Evolutionary conservation across 2,797 vertebrate genomes (phyloP), one percentile per base, ranked within the genome.

Genomic region (Yasuhikotakia modesta): DNA sequence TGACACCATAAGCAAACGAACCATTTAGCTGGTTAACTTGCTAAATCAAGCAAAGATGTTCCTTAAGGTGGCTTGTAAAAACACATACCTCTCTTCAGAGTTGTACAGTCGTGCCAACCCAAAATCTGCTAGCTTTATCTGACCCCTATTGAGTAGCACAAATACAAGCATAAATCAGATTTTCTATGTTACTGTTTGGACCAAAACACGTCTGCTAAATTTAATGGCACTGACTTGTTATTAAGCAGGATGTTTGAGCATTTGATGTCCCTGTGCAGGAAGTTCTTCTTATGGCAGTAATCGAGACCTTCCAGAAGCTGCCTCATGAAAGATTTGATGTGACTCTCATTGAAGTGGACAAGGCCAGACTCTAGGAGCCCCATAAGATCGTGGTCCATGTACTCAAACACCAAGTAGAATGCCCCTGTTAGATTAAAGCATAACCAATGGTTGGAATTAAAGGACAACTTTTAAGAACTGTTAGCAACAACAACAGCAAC

Each of bases 311-410:
- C 98, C 96, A 99, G 96, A 84, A 99, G 93, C 90, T 99, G 98
- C 81, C 96, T 96, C 98, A 99, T 99, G 90, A 99, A 99, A 85
- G 96, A 99, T 84, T 97, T 97, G 83, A 99, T 94, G 86, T 99
- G 98, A 88, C 98, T 96, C 81, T 99, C 96, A 86, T 97, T 97
- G 91, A 99, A 99, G 89, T 98, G 96, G 82, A 98, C 96, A 87
- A 99, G 91, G 80, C 98, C 98, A 0, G 98, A 99, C 92, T 99
- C 98, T 89, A 99, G 91, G 83, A 99, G 94, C 87, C 98, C 98
- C 98, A 99, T 99, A 90, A 99, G 91, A 87, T 99, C 98, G 43
- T 99, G 98, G 91, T 99, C 98, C 98, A 99, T 99, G 91, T 99
- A 99, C 90, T 99, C 98, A 89, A 99, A 99, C 84, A 99, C 98